These are phyloP conservation scores for Albula glossodonta DNA, from an alignment of 2,113 vertebrate genomes.

Conservation along the genomic window DNA sequence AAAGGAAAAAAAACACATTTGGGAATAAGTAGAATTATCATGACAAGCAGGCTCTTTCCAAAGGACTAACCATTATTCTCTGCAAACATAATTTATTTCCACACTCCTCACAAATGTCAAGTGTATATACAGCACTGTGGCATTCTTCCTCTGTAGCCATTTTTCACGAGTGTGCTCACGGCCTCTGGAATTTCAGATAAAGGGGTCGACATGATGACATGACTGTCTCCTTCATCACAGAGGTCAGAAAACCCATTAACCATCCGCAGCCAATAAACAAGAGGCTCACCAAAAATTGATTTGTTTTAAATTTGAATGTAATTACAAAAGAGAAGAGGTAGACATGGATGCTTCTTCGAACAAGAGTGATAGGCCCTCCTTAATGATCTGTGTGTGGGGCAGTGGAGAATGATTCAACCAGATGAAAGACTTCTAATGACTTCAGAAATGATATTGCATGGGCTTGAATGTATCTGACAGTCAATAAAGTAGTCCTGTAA, in stretches of 20 bases:
- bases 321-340: constrained; percentile 4
- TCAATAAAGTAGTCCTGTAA: neutral
- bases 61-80: neutral
- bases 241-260: constrained; percentile 31
- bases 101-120: constrained; percentile 39
- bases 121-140: constrained; percentile 27
- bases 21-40: constrained; percentile 15
- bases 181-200: constrained; percentile 42
- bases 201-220: constrained; percentile 34
- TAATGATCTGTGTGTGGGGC: neutral
- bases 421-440: neutral
- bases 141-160: constrained; percentile 18
- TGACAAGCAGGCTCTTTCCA: neutral
- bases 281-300: neutral
- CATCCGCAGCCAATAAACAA: constrained; percentile 1
- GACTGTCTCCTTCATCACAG: constrained; percentile 34
- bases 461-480: neutral
- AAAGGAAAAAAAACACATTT: neutral
- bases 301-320: constrained; percentile 13
- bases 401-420: neutral
- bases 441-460: neutral
- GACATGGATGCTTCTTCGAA: neutral
- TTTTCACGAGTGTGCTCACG: constrained; percentile 28
- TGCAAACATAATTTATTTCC: constrained; percentile 38
- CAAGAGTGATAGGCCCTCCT: neutral